Conservation (phyloP, 2,113 vertebrate genomes). For the Ophiodon elongatus region DNA sequence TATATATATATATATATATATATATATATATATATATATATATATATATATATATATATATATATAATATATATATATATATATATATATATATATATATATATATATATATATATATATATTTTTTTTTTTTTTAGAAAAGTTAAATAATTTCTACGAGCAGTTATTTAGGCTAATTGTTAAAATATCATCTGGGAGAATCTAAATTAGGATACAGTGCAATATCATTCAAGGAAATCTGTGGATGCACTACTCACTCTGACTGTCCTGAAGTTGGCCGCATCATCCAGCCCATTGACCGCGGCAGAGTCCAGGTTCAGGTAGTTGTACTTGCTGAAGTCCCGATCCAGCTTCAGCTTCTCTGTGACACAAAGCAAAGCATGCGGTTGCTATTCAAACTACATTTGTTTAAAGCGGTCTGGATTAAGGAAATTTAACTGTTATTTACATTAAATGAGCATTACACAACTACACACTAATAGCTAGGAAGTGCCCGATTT, state of each 20-base stretch:
- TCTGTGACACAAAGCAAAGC: slow-evolving; percentile 80
- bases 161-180: background rate
- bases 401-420: background rate
- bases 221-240: background rate
- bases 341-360: slow-evolving; percentile 92
- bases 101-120: no score
- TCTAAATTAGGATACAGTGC: background rate
- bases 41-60: no score
- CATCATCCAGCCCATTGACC: slow-evolving; percentile 94
- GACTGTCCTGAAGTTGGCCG: slow-evolving; percentile 94
- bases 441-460: slow-evolving; percentile 32
- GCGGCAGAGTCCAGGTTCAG: slow-evolving; percentile 93
- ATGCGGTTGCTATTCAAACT: slow-evolving; percentile 7
- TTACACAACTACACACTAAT: slow-evolving; percentile 1
- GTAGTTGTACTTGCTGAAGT: slow-evolving; percentile 98
- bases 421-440: background rate
- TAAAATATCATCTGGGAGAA: background rate
- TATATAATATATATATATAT: no score
- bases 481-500: slow-evolving; percentile 1
- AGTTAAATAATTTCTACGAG: background rate
- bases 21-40: no score
- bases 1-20: no score
- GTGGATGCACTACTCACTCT: slow-evolving; percentile 82
- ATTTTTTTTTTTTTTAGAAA: background rate
- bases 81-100: no score